These are phyloP conservation scores for Pogonomyrmex barbatus DNA, from an alignment of 1,140 invertebrate genomes.

Conservation along the genomic window DNA sequence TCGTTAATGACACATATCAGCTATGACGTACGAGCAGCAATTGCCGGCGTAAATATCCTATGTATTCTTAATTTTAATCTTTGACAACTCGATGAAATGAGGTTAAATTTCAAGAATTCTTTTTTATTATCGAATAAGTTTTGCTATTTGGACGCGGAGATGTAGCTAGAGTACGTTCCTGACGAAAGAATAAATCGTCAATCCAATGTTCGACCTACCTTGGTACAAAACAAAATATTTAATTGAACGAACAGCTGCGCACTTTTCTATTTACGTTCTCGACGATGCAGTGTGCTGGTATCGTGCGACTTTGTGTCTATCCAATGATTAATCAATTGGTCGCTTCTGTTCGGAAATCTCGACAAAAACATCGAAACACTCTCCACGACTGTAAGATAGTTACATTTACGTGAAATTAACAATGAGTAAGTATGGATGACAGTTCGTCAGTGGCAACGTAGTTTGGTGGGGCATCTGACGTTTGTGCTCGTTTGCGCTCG, in stretches of 20 bases:
- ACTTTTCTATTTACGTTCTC: constrained; percentile 20
- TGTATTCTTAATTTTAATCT: constrained; percentile 57
- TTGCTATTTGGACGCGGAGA: neutral
- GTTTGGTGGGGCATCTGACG: neutral
- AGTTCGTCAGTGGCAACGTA: neutral
- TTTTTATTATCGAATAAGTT: neutral
- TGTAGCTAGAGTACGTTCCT: neutral
- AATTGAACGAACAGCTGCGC: constrained; percentile 1
- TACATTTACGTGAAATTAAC: constrained; percentile 11
- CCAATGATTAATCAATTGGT: constrained; percentile 32
- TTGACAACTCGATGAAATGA: neutral
- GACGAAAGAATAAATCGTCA: neutral
- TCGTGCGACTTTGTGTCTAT: neutral
- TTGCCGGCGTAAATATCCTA: neutral
- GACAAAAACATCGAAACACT: constrained; percentile 39
- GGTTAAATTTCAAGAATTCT: neutral
- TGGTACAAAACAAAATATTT: neutral
- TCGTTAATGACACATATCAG: neutral
- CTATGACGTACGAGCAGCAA: neutral
- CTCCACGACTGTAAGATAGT: neutral
- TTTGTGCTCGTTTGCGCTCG: neutral
- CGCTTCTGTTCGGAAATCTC: neutral
- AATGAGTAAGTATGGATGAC: constrained; percentile 10
- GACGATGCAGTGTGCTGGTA: neutral
- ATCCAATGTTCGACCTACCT: constrained; percentile 41